Evolutionary conservation across 37 sponge, comb jelly and placozoan species (phyloP).

Genomic region (Halisarca cf. caerulea): DNA sequence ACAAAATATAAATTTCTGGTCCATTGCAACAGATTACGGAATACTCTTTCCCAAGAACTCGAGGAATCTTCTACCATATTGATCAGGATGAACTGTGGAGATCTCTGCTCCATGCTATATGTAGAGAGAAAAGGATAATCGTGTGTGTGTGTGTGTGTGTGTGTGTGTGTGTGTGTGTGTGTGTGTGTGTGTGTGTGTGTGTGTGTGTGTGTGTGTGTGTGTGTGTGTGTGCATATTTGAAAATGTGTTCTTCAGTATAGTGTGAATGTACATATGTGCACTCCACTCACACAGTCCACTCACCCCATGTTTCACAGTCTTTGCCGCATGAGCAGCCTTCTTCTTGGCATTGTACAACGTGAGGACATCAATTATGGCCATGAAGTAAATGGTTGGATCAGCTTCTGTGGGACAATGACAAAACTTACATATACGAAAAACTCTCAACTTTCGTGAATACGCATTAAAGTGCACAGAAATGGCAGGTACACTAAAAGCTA

Average conservation of each 20-base stretch:
- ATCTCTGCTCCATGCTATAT: constrained; percentile 24
- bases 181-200: too few relatives aligned
- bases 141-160: too few relatives aligned
- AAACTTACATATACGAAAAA: too few relatives aligned
- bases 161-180: too few relatives aligned
- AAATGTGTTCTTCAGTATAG: constrained; percentile 15
- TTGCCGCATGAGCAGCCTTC: constrained; percentile 93
- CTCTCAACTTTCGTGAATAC: too few relatives aligned
- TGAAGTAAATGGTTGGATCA: constrained; percentile 72
- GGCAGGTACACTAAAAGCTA: too few relatives aligned
- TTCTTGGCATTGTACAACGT: constrained; percentile 87
- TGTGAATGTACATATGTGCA: background rate
- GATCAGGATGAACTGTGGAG: constrained; percentile 17
- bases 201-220: too few relatives aligned
- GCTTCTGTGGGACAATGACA: background rate
- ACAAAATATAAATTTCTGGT: too few relatives aligned
- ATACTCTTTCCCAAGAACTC: constrained; percentile 9
- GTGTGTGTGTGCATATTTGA: background rate
- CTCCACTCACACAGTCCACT: constrained; percentile 56
- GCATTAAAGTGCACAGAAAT: too few relatives aligned
- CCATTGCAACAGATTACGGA: too few relatives aligned
- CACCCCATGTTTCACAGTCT: constrained; percentile 92
- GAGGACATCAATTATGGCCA: constrained; percentile 87
- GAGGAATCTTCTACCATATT: constrained; percentile 22
- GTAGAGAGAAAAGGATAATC: background rate